Evolutionary conservation across 2,888 invertebrate genomes (phyloP).

Genomic region (Elegia similella): DNA sequence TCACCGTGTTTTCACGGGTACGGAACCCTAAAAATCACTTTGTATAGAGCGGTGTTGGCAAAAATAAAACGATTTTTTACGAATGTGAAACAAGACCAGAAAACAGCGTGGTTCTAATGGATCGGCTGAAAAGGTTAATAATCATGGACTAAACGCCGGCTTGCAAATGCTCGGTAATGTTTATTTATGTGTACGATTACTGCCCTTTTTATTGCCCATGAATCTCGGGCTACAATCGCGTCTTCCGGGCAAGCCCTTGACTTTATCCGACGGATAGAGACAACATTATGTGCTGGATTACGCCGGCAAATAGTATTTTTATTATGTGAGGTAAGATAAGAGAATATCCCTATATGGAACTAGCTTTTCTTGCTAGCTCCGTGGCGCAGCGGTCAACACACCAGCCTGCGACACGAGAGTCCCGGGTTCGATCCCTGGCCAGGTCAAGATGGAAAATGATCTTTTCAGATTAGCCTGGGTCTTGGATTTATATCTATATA

Average conservation of each 20-base stretch:
- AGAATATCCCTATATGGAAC: no score
- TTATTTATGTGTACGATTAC: constrained; percentile 38
- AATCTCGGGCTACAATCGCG: constrained; percentile 32
- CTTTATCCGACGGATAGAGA: constrained; percentile 14
- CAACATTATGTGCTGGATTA: constrained; percentile 8
- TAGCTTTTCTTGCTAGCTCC: no score
- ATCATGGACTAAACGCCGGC: constrained; percentile 12
- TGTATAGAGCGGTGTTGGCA: no score
- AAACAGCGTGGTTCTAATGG: neutral
- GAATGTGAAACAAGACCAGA: neutral
- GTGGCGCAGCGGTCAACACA: no score
- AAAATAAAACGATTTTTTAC: no score
- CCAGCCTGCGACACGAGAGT: no score
- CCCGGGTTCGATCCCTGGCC: no score
- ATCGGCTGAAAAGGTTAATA: constrained; percentile 14
- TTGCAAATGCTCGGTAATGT: constrained; percentile 26
- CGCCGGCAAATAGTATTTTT: neutral
- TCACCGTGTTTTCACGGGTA: no score
- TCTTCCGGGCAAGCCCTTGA: constrained; percentile 14
- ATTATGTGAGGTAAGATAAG: neutral
- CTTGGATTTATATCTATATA: no score
- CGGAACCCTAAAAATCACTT: no score
- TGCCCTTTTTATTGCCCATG: constrained; percentile 40
- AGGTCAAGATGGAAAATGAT: no score
- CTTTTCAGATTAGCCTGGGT: no score